These are phyloP conservation scores for Thunnus thynnus DNA, from an alignment of 2,113 vertebrate species.

Conservation along the genomic window DNA sequence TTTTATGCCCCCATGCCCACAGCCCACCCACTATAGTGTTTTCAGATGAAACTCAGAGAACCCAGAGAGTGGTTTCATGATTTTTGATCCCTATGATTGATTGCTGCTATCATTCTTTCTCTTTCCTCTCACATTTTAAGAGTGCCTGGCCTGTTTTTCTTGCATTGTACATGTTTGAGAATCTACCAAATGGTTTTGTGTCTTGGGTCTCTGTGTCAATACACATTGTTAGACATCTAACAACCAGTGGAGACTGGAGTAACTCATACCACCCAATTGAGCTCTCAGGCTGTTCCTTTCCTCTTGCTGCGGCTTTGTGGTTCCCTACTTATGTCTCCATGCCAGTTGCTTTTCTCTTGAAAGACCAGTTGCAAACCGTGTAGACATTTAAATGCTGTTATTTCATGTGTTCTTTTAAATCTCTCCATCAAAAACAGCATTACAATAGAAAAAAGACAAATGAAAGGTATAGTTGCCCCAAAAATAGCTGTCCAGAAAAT, in stretches of 20 bases:
- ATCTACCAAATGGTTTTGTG: slow-evolving; percentile 18
- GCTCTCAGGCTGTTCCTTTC: slow-evolving; percentile 66
- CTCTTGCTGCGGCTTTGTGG: slow-evolving; percentile 81
- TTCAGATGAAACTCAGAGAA: slow-evolving; percentile 47
- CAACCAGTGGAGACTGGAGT: slow-evolving; percentile 64
- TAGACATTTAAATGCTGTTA: slow-evolving; percentile 45
- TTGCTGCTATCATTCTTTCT: slow-evolving; percentile 19
- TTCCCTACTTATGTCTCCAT: slow-evolving; percentile 57
- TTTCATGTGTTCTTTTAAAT: slow-evolving; percentile 51
- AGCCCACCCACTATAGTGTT: slow-evolving; percentile 73
- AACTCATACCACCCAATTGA: slow-evolving; percentile 69
- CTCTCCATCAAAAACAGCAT: slow-evolving; percentile 44
- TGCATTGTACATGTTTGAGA: slow-evolving; percentile 10
- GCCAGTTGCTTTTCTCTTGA: slow-evolving; percentile 74
- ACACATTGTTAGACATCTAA: slow-evolving; percentile 69
- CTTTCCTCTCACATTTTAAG: slow-evolving; percentile 18
- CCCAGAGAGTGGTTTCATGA: not conserved
- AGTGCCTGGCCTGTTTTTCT: slow-evolving; percentile 5
- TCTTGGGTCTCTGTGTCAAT: slow-evolving; percentile 65
- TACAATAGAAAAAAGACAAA: slow-evolving; percentile 16
- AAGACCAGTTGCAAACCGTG: slow-evolving; percentile 55
- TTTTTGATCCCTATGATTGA: slow-evolving; percentile 56
- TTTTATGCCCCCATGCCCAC: slow-evolving; percentile 32
- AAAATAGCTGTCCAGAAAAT: slow-evolving; percentile 19
- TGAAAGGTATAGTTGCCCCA: not conserved